These are phyloP conservation scores for Gephyroberyx darwinii DNA, from an alignment of 2,797 vertebrate species.

Conservation along the genomic window DNA sequence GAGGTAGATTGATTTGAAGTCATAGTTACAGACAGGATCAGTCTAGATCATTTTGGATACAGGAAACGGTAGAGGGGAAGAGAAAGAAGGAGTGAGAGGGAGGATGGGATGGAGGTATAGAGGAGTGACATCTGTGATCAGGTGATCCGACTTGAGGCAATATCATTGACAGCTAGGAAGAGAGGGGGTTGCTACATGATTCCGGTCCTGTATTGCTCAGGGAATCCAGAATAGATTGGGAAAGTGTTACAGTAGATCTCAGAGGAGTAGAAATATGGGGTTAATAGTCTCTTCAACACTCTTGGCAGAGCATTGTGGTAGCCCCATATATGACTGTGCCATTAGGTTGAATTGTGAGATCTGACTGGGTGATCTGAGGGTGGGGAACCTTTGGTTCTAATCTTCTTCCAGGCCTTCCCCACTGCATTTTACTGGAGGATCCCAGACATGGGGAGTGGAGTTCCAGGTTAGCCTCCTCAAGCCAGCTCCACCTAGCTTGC, in stretches of 20 bases:
- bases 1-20: slow-evolving; percentile 96
- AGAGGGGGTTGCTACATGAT: slow-evolving; percentile 85
- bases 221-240: slow-evolving; percentile 57
- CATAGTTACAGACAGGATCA: slow-evolving; percentile 83
- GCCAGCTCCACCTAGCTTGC: slow-evolving; percentile 41
- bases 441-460: slow-evolving; percentile 46
- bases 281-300: slow-evolving; percentile 55
- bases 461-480: slow-evolving; percentile 40
- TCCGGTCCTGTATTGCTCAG: slow-evolving; percentile 79
- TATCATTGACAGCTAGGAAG: slow-evolving; percentile 68
- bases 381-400: slow-evolving; percentile 64
- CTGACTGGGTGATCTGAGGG: slow-evolving; percentile 55
- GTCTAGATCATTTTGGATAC: slow-evolving; percentile 74
- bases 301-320: slow-evolving; percentile 44
- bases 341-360: slow-evolving; percentile 64
- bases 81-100: slow-evolving; percentile 30
- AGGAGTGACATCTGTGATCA: slow-evolving; percentile 70
- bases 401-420: slow-evolving; percentile 44
- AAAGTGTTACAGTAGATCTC: slow-evolving; percentile 56
- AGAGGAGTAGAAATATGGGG: slow-evolving; percentile 22
- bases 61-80: slow-evolving; percentile 60
- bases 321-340: slow-evolving; percentile 41
- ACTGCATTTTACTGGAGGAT: slow-evolving; percentile 32
- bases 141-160: slow-evolving; percentile 69
- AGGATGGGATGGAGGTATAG: slow-evolving; percentile 62